Conservation (phyloP, 2,888 invertebrate species). For the Lepidocyrtoides sp. region DNA sequence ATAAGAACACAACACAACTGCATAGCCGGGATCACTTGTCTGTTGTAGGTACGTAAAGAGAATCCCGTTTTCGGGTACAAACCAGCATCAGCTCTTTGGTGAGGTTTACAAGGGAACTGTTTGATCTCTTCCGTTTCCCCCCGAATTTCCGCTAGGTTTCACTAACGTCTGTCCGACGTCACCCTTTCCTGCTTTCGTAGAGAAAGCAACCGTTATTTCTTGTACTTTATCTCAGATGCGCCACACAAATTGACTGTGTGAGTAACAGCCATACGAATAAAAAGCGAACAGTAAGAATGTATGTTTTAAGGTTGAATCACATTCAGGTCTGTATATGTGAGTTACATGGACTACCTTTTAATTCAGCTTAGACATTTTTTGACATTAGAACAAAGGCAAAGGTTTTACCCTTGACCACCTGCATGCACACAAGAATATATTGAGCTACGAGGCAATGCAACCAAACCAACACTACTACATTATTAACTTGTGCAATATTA, state of each 20-base stretch:
- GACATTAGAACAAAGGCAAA: not conserved
- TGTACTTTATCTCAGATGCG: too few relatives aligned
- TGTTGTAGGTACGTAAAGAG: too few relatives aligned
- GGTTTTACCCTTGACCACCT: conserved; percentile 32
- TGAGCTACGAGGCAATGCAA: too few relatives aligned
- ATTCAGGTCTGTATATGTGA: not conserved
- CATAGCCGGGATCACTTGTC: too few relatives aligned
- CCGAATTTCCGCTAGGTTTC: conserved; percentile 84
- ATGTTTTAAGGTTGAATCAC: too few relatives aligned
- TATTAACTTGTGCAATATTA: too few relatives aligned
- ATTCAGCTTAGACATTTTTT: not conserved
- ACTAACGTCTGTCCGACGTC: conserved; percentile 47
- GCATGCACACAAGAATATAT: not conserved
- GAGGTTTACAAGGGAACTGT: conserved; percentile 81
- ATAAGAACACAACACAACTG: too few relatives aligned
- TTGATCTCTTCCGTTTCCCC: conserved; percentile 76
- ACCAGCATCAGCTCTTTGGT: conserved; percentile 83
- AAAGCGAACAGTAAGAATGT: too few relatives aligned
- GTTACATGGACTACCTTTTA: too few relatives aligned
- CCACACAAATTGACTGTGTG: too few relatives aligned
- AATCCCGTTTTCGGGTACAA: conserved; percentile 72
- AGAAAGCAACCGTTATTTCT: not conserved
- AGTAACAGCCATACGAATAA: too few relatives aligned
- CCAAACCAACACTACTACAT: not conserved
- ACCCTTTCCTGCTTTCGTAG: conserved; percentile 13